Conservation (phyloP, 1,140 invertebrate genomes). For the Nasonia giraulti region DNA sequence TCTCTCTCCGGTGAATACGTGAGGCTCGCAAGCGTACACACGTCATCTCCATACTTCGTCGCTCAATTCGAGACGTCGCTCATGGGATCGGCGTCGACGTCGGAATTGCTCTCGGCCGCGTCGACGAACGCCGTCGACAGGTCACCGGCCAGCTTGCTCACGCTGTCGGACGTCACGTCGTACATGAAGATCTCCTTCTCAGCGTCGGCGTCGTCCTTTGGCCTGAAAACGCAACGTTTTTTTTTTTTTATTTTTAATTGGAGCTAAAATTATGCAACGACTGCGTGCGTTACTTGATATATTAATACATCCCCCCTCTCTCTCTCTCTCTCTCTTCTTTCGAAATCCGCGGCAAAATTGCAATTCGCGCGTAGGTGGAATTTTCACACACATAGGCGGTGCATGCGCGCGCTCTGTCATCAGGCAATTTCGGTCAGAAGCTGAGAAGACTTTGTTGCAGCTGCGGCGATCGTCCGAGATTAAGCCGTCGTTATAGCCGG, state of each 20-base stretch:
- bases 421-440: slow-evolving; percentile 5
- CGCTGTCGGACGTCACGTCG: slow-evolving; percentile 80
- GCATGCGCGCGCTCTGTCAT: slow-evolving; percentile 3
- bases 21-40: neutral
- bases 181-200: slow-evolving; percentile 91
- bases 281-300: neutral
- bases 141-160: slow-evolving; percentile 82
- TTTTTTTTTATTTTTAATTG: slow-evolving; percentile 2
- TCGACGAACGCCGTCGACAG: slow-evolving; percentile 87
- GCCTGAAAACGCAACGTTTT: slow-evolving; percentile 67
- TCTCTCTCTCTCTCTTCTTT: neutral
- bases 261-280: too few relatives aligned
- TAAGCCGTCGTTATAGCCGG: neutral
- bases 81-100: slow-evolving; percentile 69
- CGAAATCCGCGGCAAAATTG: slow-evolving; percentile 19
- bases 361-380: slow-evolving; percentile 19
- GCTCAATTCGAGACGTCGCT: slow-evolving; percentile 6
- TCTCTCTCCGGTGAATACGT: neutral
- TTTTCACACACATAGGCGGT: neutral
- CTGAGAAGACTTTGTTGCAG: neutral
- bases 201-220: slow-evolving; percentile 70
- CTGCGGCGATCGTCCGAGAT: neutral
- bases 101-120: slow-evolving; percentile 87
- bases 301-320: neutral
- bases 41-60: neutral